These are phyloP conservation scores for Menidia menidia DNA, from an alignment of 2,797 vertebrate genomes.

Conservation along the genomic window DNA sequence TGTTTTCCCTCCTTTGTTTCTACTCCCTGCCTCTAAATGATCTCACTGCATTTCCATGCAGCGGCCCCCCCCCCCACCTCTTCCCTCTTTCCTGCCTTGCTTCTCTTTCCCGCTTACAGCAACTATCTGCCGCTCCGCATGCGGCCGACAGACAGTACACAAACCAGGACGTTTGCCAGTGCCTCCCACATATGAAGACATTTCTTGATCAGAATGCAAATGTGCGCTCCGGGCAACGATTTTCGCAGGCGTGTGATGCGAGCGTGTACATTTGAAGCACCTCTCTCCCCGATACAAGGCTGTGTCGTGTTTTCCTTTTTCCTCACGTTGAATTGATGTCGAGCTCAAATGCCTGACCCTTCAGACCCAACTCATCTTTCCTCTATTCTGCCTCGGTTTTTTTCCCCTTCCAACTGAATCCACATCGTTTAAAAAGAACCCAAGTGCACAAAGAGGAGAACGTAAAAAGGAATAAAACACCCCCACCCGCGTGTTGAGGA, in stretches of 20 bases:
- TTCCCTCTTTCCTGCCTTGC: constrained; percentile 4
- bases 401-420: neutral
- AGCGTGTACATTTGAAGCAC: constrained; percentile 21
- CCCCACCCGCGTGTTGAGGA: neutral
- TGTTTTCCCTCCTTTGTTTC: constrained; percentile 32
- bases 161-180: constrained; percentile 70
- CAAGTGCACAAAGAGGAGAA: neutral
- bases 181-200: constrained; percentile 70
- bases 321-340: neutral
- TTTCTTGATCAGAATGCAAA: constrained; percentile 68
- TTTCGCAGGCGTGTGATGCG: constrained; percentile 43
- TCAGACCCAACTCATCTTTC: neutral
- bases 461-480: neutral
- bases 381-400: neutral
- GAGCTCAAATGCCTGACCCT: constrained; percentile 16
- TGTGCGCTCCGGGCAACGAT: constrained; percentile 53
- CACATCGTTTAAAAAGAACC: neutral
- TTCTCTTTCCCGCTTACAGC: constrained; percentile 26
- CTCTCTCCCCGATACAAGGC: constrained; percentile 4
- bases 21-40: constrained; percentile 11
- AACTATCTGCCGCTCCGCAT: constrained; percentile 39
- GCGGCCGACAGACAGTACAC: constrained; percentile 64
- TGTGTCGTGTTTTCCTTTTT: neutral
- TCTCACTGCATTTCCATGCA: constrained; percentile 18
- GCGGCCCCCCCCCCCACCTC: constrained; percentile 14